These are phyloP conservation scores for Sitobion miscanthi DNA, from an alignment of 1,140 invertebrate genomes.

Conservation along the genomic window DNA sequence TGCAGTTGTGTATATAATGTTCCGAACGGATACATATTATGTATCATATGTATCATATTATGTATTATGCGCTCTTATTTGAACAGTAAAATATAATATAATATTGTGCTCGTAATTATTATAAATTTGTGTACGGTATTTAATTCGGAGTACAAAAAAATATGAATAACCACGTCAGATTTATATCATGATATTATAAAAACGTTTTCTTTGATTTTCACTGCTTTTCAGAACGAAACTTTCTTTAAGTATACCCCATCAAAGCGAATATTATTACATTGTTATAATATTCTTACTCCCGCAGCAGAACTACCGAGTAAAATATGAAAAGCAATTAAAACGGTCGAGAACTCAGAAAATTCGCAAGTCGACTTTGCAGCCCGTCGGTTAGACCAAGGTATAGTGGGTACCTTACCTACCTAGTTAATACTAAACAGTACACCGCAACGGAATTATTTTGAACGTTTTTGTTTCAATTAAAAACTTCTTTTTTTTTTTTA, in stretches of 20 bases:
- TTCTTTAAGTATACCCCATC: background rate
- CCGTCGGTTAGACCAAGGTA: background rate
- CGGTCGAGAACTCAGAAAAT: background rate
- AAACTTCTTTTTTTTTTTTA: background rate
- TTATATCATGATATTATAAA: background rate
- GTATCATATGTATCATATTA: no score
- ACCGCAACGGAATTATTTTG: background rate
- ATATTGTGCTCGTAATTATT: background rate
- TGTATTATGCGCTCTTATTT: background rate
- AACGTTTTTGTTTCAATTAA: background rate
- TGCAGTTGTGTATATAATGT: background rate
- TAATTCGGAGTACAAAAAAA: background rate
- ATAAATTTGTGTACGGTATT: background rate
- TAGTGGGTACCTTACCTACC: background rate
- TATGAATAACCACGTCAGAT: background rate
- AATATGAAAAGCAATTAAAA: constrained; percentile 19
- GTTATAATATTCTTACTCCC: background rate
- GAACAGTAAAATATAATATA: background rate
- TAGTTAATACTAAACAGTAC: background rate
- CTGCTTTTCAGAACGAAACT: background rate
- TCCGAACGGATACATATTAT: background rate
- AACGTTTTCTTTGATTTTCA: background rate
- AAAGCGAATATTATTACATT: background rate
- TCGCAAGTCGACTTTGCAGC: background rate
- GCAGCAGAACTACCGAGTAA: background rate